Base-by-base conservation (phyloP, 2,888 invertebrate species). In the Carpatolechia fugitivella region DNA sequence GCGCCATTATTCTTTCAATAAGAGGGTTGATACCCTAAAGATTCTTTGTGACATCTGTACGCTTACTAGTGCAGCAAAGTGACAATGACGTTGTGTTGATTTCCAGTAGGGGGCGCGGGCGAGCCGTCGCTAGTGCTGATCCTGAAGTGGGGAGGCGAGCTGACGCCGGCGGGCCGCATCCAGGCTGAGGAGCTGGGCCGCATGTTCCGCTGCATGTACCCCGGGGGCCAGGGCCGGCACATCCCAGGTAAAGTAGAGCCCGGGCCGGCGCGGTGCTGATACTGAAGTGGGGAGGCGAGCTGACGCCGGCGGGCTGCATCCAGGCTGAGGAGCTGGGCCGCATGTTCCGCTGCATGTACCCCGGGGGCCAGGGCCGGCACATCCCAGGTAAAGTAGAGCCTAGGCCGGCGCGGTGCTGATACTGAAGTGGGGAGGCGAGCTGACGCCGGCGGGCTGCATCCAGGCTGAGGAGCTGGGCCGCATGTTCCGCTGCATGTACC, bases 171-270 rank as follows among this genome's bases (percentile, higher is more conserved):
- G 1, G 99, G 99, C 2, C 94, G 98, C 63, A 96, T 98, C 57
- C 99, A 99, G 89, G 99, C 99, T 0, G 99, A 99, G 89, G 98
- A 99, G 85, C 87, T 99, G 64, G 99, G 99, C 41, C 93, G 98
- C 68, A 98, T 99, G 80, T 99, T 99, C 91, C 95, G 99, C 63
- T 99, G 99, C 92, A 98, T 99, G 96, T 99, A 99, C 88, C 99
- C 99, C 10, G 99, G 98, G 55, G 98, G 98, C 63, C 98, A 98
- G 93, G 96, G 96, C 77, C 93, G 96, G 74, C 95, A 96, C 79
- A 93, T 94, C 82, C 92, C 94, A 79, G 94, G 94, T 94, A 14
- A 41, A 18, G 18, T 18, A 20, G 18, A 41, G 6, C 24, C 24
- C 3, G 16, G 40, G 18, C 40, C 40, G 40, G 24, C 24, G 18